Evolutionary conservation across 2,113 vertebrate genomes (phyloP).

Genomic region (Burhinus bistriatus): DNA sequence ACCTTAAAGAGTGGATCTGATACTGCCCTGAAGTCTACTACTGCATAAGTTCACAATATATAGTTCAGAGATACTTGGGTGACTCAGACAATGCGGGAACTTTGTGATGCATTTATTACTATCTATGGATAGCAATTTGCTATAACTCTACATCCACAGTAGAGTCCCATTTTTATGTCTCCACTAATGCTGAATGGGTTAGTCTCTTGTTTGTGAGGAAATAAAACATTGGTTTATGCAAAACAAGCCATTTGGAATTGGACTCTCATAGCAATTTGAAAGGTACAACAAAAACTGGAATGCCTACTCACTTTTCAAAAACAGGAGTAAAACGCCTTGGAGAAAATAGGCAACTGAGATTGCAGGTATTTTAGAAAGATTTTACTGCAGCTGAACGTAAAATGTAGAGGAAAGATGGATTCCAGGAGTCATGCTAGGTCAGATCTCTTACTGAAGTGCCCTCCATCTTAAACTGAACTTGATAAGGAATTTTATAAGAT

Average conservation of each 20-base stretch:
- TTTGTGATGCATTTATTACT: background rate
- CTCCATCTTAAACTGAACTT: background rate
- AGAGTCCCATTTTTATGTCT: background rate
- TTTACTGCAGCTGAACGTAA: background rate
- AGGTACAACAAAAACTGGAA: background rate
- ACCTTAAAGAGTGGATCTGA: background rate
- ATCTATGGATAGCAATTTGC: background rate
- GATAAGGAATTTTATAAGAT: background rate
- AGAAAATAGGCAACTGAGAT: background rate
- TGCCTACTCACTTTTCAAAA: background rate
- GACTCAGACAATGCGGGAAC: background rate
- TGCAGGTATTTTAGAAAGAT: background rate
- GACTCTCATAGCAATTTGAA: background rate
- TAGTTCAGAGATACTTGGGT: background rate
- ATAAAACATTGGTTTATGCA: background rate
- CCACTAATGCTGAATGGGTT: background rate
- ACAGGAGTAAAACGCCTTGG: background rate
- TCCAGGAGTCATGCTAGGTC: background rate
- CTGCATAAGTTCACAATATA: background rate
- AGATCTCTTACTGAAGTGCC: background rate
- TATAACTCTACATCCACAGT: background rate
- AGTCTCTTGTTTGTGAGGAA: background rate
- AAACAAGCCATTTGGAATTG: background rate
- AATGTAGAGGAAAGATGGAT: background rate
- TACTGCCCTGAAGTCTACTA: background rate